Conservation (phyloP, 2,797 vertebrate genomes). For the Gadopsis bispinosus region DNA sequence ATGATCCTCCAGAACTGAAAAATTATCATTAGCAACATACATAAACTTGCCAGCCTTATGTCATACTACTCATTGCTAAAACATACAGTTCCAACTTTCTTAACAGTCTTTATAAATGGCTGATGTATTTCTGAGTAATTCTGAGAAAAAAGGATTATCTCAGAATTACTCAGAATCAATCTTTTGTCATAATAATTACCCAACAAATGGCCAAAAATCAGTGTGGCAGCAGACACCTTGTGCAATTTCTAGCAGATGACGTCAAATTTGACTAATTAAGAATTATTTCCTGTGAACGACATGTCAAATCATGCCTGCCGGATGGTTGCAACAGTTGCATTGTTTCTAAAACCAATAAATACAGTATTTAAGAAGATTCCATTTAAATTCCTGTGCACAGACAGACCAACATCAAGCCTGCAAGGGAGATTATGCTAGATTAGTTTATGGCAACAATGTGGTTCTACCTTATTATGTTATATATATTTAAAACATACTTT, state of each 20-base stretch:
- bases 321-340: not conserved
- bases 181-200: not conserved
- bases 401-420: not conserved
- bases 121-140: not conserved
- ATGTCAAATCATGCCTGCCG: not conserved
- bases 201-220: not conserved
- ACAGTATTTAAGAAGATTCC: not conserved
- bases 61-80: not conserved
- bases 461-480: too few species aligned
- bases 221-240: not conserved
- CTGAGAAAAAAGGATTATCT: not conserved
- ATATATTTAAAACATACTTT: too few species aligned
- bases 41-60: not conserved
- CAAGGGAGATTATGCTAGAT: too few species aligned
- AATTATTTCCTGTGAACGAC: not conserved
- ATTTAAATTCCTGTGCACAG: not conserved
- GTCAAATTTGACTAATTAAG: not conserved
- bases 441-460: not conserved
- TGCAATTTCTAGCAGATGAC: not conserved
- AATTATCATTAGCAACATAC: not conserved
- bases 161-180: not conserved
- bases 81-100: too few species aligned
- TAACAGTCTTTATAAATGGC: not conserved
- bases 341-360: not conserved
- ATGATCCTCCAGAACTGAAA: not conserved